Percentiles rank a stretch among this genome's conserved stretches.
phyloP scores from a whole-genome alignment of 2,888 invertebrate species.

The Dusona sp. region DNA sequence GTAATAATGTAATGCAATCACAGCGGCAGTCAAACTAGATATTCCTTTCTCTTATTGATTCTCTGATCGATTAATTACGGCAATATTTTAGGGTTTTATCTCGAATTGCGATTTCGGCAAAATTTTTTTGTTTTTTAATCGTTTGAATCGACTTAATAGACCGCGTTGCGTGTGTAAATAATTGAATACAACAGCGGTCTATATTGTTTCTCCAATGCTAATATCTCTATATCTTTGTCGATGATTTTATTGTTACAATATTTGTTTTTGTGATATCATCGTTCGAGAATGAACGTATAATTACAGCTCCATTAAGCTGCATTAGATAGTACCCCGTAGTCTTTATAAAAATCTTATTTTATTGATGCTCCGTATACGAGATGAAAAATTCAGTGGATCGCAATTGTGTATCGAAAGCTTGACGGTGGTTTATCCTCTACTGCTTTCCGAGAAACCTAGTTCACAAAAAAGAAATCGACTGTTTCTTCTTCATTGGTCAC shows the following conservation, averaged over 20 bases:
- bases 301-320: slow-evolving; percentile 26
- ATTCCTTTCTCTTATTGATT: slow-evolving; percentile 9
- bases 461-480: neutral
- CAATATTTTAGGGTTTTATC: slow-evolving; percentile 32
- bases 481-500: neutral
- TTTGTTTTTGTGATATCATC: slow-evolving; percentile 69
- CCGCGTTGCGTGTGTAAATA: slow-evolving; percentile 61
- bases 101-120: neutral
- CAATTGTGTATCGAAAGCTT: neutral
- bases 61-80: slow-evolving; percentile 7
- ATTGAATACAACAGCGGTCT: slow-evolving; percentile 50
- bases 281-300: slow-evolving; percentile 64
- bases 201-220: slow-evolving; percentile 51
- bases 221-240: slow-evolving; percentile 49
- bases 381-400: neutral
- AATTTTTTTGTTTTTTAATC: slow-evolving; percentile 12
- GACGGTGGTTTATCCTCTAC: neutral
- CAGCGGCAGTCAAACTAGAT: neutral
- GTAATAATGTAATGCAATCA: neutral
- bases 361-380: slow-evolving; percentile 24
- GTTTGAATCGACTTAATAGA: neutral
- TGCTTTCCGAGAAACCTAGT: neutral
- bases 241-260: slow-evolving; percentile 55
- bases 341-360: slow-evolving; percentile 40
- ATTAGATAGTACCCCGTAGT: slow-evolving; percentile 17